These are phyloP conservation scores for Rotaria magnacalcarata DNA, from an alignment of 2,888 invertebrate species.

Conservation along the genomic window DNA sequence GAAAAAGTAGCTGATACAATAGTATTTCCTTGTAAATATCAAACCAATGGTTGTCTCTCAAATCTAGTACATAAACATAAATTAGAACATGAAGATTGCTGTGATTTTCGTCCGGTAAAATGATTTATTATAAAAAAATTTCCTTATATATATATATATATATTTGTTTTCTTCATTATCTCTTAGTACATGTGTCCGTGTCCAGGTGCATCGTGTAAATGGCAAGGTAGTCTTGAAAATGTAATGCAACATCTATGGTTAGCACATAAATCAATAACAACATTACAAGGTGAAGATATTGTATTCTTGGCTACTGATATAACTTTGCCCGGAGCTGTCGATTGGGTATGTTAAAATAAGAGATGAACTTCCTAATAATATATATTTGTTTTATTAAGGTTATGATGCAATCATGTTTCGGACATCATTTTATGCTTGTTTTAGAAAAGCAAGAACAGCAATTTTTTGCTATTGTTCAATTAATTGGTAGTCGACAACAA, in stretches of 20 bases:
- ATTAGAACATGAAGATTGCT: constrained; percentile 93
- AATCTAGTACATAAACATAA: constrained; percentile 93
- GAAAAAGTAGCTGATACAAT: constrained; percentile 97
- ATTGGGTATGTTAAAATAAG: constrained; percentile 67
- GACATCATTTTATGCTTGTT: constrained; percentile 97
- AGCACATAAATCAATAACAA: constrained; percentile 87
- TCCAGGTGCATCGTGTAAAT: constrained; percentile 80
- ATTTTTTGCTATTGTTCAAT: constrained; percentile 84
- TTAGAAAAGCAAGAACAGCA: constrained; percentile 81
- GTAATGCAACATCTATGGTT: constrained; percentile 96
- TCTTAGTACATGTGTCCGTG: constrained; percentile 43
- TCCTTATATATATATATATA: neutral
- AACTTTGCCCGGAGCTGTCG: constrained; percentile 94
- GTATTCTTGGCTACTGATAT: constrained; percentile 99
- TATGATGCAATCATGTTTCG: constrained; percentile 99
- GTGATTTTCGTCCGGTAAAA: constrained; percentile 71
- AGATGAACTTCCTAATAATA: too few species aligned
- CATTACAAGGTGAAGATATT: constrained; percentile 87
- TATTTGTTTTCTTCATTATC: neutral
- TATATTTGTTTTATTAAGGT: constrained; percentile 50
- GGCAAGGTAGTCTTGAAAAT: constrained; percentile 94
- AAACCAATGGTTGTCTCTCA: constrained; percentile 84
- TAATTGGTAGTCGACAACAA: constrained; percentile 95
- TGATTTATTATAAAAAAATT: too few species aligned
- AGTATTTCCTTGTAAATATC: constrained; percentile 97